Evolutionary conservation across 2,113 vertebrate species (phyloP).

Genomic region (Nesogale talazaci): DNA sequence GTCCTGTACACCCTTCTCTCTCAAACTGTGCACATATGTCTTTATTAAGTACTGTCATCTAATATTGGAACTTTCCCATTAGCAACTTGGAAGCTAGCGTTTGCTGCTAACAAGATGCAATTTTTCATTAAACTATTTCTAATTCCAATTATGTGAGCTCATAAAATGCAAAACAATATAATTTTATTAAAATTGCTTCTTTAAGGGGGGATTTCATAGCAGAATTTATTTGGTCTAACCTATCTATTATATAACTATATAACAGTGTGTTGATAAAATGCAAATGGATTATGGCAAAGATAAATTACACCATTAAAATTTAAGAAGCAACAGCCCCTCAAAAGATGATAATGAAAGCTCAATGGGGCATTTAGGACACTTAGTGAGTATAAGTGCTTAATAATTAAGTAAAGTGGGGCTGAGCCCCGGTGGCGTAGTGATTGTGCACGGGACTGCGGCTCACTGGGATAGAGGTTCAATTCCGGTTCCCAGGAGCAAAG

Average conservation of each 20-base stretch:
- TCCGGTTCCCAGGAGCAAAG: too few species aligned
- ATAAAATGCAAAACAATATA: slow-evolving; percentile 37
- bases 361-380: neutral
- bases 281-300: slow-evolving; percentile 36
- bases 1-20: neutral
- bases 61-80: neutral
- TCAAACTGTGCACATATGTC: neutral
- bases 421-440: too few species aligned
- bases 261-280: slow-evolving; percentile 9
- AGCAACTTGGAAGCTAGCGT: slow-evolving; percentile 24
- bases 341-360: slow-evolving; percentile 55
- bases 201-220: slow-evolving; percentile 37
- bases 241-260: slow-evolving; percentile 40
- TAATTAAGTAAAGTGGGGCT: slow-evolving; percentile 55
- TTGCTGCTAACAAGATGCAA: slow-evolving; percentile 15
- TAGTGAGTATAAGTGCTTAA: slow-evolving; percentile 32
- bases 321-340: slow-evolving; percentile 41
- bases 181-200: slow-evolving; percentile 48
- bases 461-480: too few species aligned
- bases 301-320: slow-evolving; percentile 54
- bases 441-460: too few species aligned
- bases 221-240: slow-evolving; percentile 12
- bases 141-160: slow-evolving; percentile 12
- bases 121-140: slow-evolving; percentile 31
- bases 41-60: slow-evolving; percentile 43